Conservation (phyloP, 2,888 invertebrate genomes). For the Diploptera punctata region DNA sequence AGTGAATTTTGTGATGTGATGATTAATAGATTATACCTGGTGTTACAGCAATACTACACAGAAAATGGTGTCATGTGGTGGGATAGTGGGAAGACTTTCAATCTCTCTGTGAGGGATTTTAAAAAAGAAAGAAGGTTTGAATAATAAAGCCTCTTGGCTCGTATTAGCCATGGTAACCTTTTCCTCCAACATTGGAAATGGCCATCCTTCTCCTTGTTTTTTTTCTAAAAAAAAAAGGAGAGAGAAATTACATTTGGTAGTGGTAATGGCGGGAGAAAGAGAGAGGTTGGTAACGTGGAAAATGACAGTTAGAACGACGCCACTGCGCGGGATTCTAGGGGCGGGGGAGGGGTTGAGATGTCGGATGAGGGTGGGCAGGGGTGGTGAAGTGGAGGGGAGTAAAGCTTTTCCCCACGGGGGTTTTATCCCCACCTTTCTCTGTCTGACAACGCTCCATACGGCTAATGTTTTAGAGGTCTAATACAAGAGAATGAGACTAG, state of each 20-base stretch:
- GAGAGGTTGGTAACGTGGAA: constrained; percentile 32
- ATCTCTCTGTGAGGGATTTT: too few species aligned
- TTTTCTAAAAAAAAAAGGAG: too few species aligned
- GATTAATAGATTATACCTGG: too few species aligned
- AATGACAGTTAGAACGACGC: constrained; percentile 31
- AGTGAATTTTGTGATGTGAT: too few species aligned
- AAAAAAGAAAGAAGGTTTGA: too few species aligned
- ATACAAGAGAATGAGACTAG: constrained; percentile 19
- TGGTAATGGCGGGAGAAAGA: constrained; percentile 14
- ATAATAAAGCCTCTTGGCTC: too few species aligned
- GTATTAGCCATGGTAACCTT: background rate
- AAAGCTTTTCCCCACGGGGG: constrained; percentile 32
- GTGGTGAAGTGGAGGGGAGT: background rate
- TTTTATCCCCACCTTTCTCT: constrained; percentile 37
- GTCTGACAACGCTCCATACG: constrained; percentile 23
- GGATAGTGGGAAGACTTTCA: too few species aligned
- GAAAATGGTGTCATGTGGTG: too few species aligned
- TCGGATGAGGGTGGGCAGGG: background rate
- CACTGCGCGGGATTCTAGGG: background rate
- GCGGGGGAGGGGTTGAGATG: background rate
- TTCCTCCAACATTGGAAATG: background rate
- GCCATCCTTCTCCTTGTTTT: background rate
- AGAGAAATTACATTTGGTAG: constrained; percentile 22
- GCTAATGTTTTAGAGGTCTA: constrained; percentile 29
- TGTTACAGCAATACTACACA: too few species aligned